A percentile compares a stretch with the other conserved stretches of the same genome.
Evolutionary conservation across 2,797 vertebrate genomes (phyloP).

Genomic region (Numenius phaeopus): DNA sequence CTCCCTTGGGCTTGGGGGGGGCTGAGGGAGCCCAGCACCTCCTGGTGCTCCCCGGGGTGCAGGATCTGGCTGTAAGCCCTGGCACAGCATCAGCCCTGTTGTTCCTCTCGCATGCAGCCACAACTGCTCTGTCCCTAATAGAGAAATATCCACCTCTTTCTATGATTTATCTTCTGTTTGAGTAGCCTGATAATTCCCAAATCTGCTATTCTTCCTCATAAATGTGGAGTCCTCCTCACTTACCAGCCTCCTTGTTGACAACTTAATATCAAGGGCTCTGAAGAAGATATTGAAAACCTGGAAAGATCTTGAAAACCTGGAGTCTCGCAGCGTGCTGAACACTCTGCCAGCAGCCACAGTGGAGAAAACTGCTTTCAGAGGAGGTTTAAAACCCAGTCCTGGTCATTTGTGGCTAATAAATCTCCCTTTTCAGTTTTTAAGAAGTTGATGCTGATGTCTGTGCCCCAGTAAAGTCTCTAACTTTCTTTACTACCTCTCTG

Average conservation of each 20-base stretch:
- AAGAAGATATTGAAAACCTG: not conserved
- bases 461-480: not conserved
- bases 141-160: not conserved
- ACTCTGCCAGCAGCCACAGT: not conserved
- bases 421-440: not conserved
- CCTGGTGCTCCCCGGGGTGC: rapidly evolving
- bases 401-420: not conserved
- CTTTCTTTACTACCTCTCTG: not conserved
- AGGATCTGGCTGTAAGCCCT: not conserved
- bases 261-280: not conserved
- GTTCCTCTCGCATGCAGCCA: not conserved
- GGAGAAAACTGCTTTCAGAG: not conserved
- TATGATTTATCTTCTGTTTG: not conserved
- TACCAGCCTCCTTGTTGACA: not conserved
- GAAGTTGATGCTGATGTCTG: not conserved
- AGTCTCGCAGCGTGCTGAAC: not conserved
- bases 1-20: not conserved
- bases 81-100: not conserved
- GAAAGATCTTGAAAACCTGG: not conserved
- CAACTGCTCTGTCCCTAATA: not conserved
- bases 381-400: not conserved
- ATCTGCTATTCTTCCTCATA: slow-evolving; percentile 8
- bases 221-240: not conserved
- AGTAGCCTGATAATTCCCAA: slow-evolving; percentile 25
- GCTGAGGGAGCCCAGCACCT: not conserved